Conservation (phyloP, 2,888 invertebrate species). For the Ennomos erosarius region DNA sequence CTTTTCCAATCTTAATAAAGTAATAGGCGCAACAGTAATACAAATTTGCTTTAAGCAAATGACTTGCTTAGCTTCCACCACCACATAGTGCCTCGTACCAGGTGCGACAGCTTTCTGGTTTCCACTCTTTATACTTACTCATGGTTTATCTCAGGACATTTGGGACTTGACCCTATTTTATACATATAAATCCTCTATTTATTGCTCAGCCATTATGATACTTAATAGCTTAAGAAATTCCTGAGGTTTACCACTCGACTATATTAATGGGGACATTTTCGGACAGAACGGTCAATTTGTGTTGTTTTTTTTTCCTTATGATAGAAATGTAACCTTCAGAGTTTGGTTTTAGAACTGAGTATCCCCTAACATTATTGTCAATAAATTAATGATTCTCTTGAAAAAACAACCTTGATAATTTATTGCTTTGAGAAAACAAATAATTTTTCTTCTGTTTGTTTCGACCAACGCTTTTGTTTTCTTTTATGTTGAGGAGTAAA, state of each 20-base stretch:
- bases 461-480: constrained; percentile 20
- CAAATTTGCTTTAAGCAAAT: too few species aligned
- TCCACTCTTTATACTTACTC: constrained; percentile 53
- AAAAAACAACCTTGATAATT: constrained; percentile 25
- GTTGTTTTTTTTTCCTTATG: constrained; percentile 47
- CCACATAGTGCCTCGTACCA: too few species aligned
- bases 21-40: too few species aligned
- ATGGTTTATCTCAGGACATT: constrained; percentile 70
- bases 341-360: constrained; percentile 9
- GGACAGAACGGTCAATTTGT: constrained; percentile 52
- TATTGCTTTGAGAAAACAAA: constrained; percentile 27
- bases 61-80: too few species aligned
- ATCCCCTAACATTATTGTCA: constrained; percentile 15
- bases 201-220: constrained; percentile 63
- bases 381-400: constrained; percentile 37
- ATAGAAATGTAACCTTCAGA: background rate
- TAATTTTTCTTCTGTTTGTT: constrained; percentile 22
- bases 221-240: constrained; percentile 73
- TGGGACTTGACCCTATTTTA: constrained; percentile 73
- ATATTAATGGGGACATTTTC: constrained; percentile 68
- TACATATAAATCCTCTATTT: constrained; percentile 74
- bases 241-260: constrained; percentile 64
- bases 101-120: too few species aligned
- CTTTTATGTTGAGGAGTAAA: constrained; percentile 9
- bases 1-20: too few species aligned